These are phyloP conservation scores for Opisthograptis luteolata DNA, from an alignment of 2,888 invertebrate species.

Conservation along the genomic window DNA sequence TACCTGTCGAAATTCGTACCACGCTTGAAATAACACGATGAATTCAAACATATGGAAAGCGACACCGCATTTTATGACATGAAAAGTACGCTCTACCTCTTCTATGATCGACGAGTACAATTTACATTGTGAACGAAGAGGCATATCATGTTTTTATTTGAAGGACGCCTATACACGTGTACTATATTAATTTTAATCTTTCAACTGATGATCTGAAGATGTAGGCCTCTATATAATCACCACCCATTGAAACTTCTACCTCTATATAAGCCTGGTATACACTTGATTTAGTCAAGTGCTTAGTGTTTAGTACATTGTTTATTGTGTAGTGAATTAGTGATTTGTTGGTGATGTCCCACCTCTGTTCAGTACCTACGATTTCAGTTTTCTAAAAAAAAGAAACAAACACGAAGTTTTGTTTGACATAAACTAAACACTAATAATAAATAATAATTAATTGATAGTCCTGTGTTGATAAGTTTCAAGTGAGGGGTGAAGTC, in stretches of 20 bases:
- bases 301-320: too few relatives aligned
- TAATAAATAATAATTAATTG: too few relatives aligned
- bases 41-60: constrained; percentile 8
- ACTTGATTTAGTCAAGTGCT: too few relatives aligned
- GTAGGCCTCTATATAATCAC: constrained; percentile 4
- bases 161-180: neutral
- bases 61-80: constrained; percentile 15
- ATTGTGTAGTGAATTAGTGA: too few relatives aligned
- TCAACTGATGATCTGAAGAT: constrained; percentile 4
- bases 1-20: constrained; percentile 80
- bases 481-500: too few relatives aligned
- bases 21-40: constrained; percentile 27
- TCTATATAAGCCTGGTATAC: too few relatives aligned
- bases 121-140: constrained; percentile 10
- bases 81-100: constrained; percentile 12
- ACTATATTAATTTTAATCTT: neutral
- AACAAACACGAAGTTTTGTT: too few relatives aligned
- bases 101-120: constrained; percentile 5
- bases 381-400: too few relatives aligned
- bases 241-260: constrained; percentile 18
- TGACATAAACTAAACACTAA: too few relatives aligned
- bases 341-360: too few relatives aligned
- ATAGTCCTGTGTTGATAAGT: too few relatives aligned
- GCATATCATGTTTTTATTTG: neutral
- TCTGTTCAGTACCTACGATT: too few relatives aligned